Evolutionary conservation across 1,140 invertebrate species (phyloP).

Genomic region (Phthorimaea operculella): DNA sequence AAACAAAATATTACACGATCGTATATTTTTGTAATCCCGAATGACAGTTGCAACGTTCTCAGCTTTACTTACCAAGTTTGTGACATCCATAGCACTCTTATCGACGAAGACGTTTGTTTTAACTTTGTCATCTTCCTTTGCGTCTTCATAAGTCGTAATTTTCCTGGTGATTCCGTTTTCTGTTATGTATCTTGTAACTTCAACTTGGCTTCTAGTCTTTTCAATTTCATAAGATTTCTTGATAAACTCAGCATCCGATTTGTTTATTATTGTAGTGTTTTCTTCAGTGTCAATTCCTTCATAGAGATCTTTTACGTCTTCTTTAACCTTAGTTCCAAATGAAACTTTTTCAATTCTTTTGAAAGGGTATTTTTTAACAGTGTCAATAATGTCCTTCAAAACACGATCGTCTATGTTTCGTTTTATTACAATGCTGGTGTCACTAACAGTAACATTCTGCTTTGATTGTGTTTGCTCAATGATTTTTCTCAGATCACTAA

Average conservation of each 20-base stretch:
- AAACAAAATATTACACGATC: conserved; percentile 11
- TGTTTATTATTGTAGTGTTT: conserved; percentile 39
- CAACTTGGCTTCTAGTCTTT: conserved; percentile 62
- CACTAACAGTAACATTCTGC: conserved; percentile 57
- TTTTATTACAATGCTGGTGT: conserved; percentile 59
- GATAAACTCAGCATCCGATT: conserved; percentile 50
- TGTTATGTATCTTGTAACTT: conserved; percentile 63
- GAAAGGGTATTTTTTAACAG: conserved; percentile 61
- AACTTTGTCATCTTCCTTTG: conserved; percentile 64
- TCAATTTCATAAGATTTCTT: conserved; percentile 63
- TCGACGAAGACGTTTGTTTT: conserved; percentile 65
- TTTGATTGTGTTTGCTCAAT: conserved; percentile 51
- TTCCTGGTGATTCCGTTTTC: conserved; percentile 66
- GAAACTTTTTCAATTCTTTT: conserved; percentile 60
- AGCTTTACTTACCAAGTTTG: conserved; percentile 60
- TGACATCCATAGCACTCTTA: conserved; percentile 65
- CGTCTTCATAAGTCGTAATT: conserved; percentile 64
- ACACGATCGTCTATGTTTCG: conserved; percentile 58
- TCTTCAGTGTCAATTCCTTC: conserved; percentile 58
- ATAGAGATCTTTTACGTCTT: conserved; percentile 61
- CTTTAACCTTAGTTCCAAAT: conserved; percentile 59
- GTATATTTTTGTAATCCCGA: conserved; percentile 1
- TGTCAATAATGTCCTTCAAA: conserved; percentile 61
- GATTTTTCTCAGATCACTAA: conserved; percentile 57
- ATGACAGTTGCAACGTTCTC: neutral